Percentiles rank a stretch among this genome's conserved stretches.
These are phyloP conservation scores for Meandrusa payeni DNA, from an alignment of 2,888 invertebrate species.

Conservation along the genomic window DNA sequence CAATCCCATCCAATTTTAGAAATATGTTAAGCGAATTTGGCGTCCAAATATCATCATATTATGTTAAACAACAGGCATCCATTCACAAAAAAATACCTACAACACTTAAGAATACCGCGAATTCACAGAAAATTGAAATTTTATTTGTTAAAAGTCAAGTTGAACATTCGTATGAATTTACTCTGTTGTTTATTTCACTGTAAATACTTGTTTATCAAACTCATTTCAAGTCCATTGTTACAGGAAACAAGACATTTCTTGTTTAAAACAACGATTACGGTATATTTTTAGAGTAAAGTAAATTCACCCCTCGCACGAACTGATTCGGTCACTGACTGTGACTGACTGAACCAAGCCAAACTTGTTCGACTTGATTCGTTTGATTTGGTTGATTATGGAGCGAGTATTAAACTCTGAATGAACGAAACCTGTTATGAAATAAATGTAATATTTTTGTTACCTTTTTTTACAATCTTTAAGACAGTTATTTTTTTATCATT, in stretches of 20 bases:
- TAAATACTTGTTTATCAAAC: constrained; percentile 32
- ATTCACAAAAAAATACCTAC: constrained; percentile 60
- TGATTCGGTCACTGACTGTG: constrained; percentile 47
- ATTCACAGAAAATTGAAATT: constrained; percentile 42
- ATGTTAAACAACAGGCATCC: constrained; percentile 55
- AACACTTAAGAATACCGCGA: constrained; percentile 56
- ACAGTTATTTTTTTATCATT: too few relatives aligned
- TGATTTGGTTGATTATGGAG: constrained; percentile 32
- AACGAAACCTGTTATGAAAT: too few relatives aligned
- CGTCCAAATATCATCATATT: constrained; percentile 57
- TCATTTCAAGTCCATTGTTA: constrained; percentile 42
- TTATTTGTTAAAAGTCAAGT: constrained; percentile 26
- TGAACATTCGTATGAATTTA: neutral
- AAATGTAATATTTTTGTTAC: too few relatives aligned
- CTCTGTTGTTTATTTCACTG: constrained; percentile 24
- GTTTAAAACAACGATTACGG: constrained; percentile 42
- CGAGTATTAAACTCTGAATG: constrained; percentile 12
- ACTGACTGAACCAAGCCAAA: constrained; percentile 36
- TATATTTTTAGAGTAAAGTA: constrained; percentile 51
- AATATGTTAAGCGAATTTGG: constrained; percentile 31
- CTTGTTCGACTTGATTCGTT: constrained; percentile 40
- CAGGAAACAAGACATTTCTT: constrained; percentile 42
- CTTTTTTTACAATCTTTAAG: too few relatives aligned
- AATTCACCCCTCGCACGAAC: constrained; percentile 38
- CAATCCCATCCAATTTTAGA: constrained; percentile 70